Conservation (phyloP, 2,113 vertebrate genomes). For the Panthera leo region DNA sequence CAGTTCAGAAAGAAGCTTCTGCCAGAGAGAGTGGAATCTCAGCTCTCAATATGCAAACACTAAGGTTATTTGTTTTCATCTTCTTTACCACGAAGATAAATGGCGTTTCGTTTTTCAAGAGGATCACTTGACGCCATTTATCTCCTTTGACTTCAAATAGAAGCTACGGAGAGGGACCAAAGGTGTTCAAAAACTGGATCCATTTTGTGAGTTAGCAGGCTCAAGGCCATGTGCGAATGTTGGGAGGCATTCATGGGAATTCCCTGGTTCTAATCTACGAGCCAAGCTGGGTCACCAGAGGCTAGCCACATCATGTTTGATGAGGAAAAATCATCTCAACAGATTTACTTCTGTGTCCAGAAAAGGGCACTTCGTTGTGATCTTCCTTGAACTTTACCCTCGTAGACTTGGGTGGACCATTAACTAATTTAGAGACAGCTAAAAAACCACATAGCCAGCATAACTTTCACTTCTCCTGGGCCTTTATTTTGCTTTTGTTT, state of each 20-base stretch:
- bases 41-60: neutral
- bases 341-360: neutral
- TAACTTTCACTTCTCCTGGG: neutral
- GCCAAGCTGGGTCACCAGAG: neutral
- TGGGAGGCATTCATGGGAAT: neutral
- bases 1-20: neutral
- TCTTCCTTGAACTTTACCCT: neutral
- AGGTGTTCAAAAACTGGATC: neutral
- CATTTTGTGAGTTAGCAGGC: neutral
- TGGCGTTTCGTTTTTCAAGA: conserved; percentile 56
- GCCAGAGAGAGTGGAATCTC: neutral
- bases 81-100: conserved; percentile 52
- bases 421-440: neutral
- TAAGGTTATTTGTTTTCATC: conserved; percentile 58
- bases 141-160: conserved; percentile 26
- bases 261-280: neutral
- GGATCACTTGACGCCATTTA: conserved; percentile 30
- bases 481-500: neutral
- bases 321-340: neutral
- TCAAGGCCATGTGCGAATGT: neutral
- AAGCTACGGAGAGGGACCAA: neutral
- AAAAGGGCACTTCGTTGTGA: neutral
- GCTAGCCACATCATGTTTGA: neutral
- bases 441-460: neutral
- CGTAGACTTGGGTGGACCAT: neutral